phyloP scores from a whole-genome alignment of 2,113 vertebrate species.

The Phocoena sinus region DNA sequence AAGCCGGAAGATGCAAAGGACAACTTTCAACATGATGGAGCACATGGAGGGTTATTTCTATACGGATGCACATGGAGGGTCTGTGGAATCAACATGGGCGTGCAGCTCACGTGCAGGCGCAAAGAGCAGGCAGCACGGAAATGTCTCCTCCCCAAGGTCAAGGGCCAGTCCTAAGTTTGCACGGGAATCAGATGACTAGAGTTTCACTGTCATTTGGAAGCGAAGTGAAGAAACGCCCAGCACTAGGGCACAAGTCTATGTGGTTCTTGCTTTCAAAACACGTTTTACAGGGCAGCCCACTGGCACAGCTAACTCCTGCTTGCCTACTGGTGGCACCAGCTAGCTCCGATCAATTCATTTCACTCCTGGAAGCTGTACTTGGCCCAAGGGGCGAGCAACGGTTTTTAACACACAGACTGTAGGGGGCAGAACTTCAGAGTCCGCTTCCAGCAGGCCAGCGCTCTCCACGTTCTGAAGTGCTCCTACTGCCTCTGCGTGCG shows the following conservation, averaged over 20 bases:
- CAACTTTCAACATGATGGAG: not conserved
- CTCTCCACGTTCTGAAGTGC: fast-evolving
- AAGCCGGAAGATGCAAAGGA: not conserved
- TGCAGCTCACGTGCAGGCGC: fast-evolving
- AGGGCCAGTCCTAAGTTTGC: fast-evolving
- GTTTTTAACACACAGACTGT: not conserved
- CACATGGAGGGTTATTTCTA: fast-evolving
- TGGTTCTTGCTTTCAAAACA: not conserved
- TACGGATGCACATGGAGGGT: fast-evolving
- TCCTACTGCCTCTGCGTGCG: fast-evolving
- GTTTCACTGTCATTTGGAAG: not conserved
- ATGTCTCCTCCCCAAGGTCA: not conserved
- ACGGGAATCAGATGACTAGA: fast-evolving
- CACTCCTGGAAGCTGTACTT: not conserved
- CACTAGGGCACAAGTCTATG: fast-evolving
- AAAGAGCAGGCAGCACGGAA: fast-evolving
- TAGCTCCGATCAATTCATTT: fast-evolving
- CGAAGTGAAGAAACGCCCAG: fast-evolving
- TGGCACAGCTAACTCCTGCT: fast-evolving
- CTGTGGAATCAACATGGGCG: fast-evolving
- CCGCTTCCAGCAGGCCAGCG: not conserved
- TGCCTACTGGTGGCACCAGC: not conserved
- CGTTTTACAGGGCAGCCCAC: fast-evolving
- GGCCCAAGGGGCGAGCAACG: not conserved
- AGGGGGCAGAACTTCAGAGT: not conserved